Conservation (phyloP, 2,113 vertebrate species). For the Hystrix cristata region DNA sequence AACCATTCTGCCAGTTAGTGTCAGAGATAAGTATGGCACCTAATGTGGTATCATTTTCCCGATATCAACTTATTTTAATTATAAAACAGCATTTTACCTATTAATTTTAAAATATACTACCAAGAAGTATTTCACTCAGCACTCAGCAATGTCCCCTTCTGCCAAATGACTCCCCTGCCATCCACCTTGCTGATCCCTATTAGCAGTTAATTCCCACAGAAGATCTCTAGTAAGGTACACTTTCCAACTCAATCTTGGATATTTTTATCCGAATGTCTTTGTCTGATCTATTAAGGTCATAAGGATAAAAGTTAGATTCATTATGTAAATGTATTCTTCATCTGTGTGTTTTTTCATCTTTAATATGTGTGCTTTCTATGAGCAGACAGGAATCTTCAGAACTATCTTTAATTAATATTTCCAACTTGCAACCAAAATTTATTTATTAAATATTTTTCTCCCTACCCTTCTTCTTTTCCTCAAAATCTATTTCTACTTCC, state of each 20-base stretch:
- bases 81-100: neutral
- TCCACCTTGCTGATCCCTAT: neutral
- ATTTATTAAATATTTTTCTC: neutral
- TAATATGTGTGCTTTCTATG: neutral
- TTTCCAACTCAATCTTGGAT: neutral
- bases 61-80: neutral
- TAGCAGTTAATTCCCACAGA: neutral
- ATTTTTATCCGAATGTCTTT: slow-evolving; percentile 41
- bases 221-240: neutral
- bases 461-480: neutral
- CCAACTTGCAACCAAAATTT: neutral
- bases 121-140: neutral
- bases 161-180: neutral
- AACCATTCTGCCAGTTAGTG: neutral
- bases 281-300: neutral
- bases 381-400: neutral
- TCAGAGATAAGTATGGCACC: neutral
- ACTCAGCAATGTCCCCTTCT: neutral
- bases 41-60: neutral
- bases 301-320: slow-evolving; percentile 9
- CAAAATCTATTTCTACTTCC: neutral
- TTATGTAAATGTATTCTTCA: neutral
- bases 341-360: neutral
- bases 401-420: neutral
- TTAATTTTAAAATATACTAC: neutral